A percentile compares a stretch with the other conserved stretches of the same genome.
Evolutionary conservation across 2,797 vertebrate species (phyloP).

Genomic region (Bovichtus variegatus): DNA sequence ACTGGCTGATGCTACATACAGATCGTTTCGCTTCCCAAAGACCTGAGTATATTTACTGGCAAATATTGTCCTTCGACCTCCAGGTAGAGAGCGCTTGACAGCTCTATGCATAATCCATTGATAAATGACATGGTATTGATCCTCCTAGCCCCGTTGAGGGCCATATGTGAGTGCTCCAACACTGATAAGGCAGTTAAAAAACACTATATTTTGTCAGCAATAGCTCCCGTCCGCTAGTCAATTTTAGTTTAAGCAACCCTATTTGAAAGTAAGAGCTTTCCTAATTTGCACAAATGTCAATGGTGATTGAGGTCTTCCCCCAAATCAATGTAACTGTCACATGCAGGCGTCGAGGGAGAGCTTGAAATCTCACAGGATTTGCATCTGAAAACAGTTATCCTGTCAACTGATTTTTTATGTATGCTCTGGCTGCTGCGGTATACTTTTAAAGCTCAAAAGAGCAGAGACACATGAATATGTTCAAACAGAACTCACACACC

Average conservation of each 20-base stretch:
- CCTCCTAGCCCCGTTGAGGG: conserved; percentile 22
- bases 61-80: conserved; percentile 53
- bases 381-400: conserved; percentile 76
- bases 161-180: conserved; percentile 31
- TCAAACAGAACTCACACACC: conserved; percentile 46
- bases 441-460: conserved; percentile 63
- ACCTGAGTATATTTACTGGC: conserved; percentile 4
- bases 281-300: conserved; percentile 72
- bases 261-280: conserved; percentile 60
- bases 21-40: conserved; percentile 23
- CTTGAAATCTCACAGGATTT: conserved; percentile 68
- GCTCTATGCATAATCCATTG: conserved; percentile 54
- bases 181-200: conserved; percentile 67
- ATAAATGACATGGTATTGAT: conserved; percentile 70
- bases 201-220: conserved; percentile 56
- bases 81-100: conserved; percentile 20
- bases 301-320: conserved; percentile 70
- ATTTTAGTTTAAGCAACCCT: conserved; percentile 64
- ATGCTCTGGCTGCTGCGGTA: conserved; percentile 49
- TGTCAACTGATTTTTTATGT: conserved; percentile 68
- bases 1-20: conserved; percentile 3
- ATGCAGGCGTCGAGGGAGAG: conserved; percentile 47
- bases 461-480: conserved; percentile 44
- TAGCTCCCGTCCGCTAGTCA: conserved; percentile 51
- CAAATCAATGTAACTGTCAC: conserved; percentile 71